A percentile compares a stretch with the other conserved stretches of the same genome.
Evolutionary conservation across 2,888 invertebrate species (phyloP).

Genomic region (Melanostoma mellinum): DNA sequence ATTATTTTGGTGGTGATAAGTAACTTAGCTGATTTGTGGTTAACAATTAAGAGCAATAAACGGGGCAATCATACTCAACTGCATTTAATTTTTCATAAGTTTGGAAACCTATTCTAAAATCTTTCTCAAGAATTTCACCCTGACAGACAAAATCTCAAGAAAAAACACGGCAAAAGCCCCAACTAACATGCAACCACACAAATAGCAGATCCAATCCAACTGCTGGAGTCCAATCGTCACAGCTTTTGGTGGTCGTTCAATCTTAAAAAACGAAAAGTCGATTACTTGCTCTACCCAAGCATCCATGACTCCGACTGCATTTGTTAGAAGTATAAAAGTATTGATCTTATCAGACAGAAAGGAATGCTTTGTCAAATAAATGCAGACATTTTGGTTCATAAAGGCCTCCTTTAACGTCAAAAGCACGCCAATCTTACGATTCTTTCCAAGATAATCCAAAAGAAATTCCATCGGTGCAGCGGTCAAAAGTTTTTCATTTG

Average conservation of each 20-base stretch:
- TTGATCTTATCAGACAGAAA: conserved; percentile 76
- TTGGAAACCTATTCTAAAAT: conserved; percentile 1
- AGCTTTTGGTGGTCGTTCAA: conserved; percentile 5
- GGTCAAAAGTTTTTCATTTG: conserved; percentile 27
- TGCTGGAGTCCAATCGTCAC: conserved; percentile 32
- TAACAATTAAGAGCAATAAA: no score
- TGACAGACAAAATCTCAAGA: conserved; percentile 49
- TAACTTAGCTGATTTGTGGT: no score
- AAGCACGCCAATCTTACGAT: conserved; percentile 49
- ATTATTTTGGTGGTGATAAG: no score
- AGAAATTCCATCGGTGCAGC: conserved; percentile 70
- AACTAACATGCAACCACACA: conserved; percentile 25
- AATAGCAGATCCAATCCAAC: conserved; percentile 30
- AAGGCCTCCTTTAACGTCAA: conserved; percentile 13
- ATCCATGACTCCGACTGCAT: conserved; percentile 74
- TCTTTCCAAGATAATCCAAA: conserved; percentile 55
- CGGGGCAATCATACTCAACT: no score
- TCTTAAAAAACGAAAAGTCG: conserved; percentile 33
- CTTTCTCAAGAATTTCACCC: neutral
- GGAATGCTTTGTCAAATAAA: conserved; percentile 77
- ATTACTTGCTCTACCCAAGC: conserved; percentile 70
- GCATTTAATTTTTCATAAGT: neutral
- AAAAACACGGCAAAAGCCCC: conserved; percentile 36
- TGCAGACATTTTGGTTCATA: conserved; percentile 48
- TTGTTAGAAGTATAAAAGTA: conserved; percentile 74